Conservation (phyloP, 2,888 invertebrate genomes). For the Rugalucina vietnamica region DNA sequence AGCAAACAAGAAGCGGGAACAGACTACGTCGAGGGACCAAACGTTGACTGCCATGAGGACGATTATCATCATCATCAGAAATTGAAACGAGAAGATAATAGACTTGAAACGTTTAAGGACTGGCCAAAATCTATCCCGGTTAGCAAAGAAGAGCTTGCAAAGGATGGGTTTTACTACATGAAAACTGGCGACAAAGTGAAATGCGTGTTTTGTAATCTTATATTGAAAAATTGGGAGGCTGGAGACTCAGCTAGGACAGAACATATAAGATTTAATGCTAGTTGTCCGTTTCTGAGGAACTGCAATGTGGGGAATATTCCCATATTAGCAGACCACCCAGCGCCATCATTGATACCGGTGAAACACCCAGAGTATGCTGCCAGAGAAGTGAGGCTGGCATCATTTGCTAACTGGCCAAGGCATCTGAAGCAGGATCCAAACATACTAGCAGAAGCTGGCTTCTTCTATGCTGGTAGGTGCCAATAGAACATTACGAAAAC, state of each 20-base stretch:
- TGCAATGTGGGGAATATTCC: conserved; percentile 58
- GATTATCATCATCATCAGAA: conserved; percentile 25
- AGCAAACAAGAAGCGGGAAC: conserved; percentile 45
- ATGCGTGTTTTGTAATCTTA: conserved; percentile 63
- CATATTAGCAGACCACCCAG: neutral
- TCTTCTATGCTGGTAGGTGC: conserved; percentile 61
- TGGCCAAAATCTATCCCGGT: conserved; percentile 58
- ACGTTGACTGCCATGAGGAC: conserved; percentile 43
- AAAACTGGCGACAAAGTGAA: conserved; percentile 57
- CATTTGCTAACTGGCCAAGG: conserved; percentile 40
- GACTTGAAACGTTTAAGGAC: conserved; percentile 53
- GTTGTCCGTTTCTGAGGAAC: conserved; percentile 57
- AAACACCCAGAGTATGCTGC: conserved; percentile 57
- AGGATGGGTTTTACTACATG: conserved; percentile 62
- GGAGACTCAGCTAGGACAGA: conserved; percentile 58
- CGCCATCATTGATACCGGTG: neutral
- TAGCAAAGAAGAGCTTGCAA: conserved; percentile 53
- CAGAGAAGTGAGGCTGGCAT: conserved; percentile 42
- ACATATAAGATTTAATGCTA: conserved; percentile 55
- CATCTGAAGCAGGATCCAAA: conserved; percentile 40
- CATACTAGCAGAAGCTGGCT: conserved; percentile 60
- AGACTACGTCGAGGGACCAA: conserved; percentile 40
- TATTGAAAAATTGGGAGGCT: conserved; percentile 61
- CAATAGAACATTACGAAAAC: too few species aligned
- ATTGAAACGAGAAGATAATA: conserved; percentile 49